phyloP scores from a whole-genome alignment of 1,140 invertebrate species.

The Drosophila sucinea region DNA sequence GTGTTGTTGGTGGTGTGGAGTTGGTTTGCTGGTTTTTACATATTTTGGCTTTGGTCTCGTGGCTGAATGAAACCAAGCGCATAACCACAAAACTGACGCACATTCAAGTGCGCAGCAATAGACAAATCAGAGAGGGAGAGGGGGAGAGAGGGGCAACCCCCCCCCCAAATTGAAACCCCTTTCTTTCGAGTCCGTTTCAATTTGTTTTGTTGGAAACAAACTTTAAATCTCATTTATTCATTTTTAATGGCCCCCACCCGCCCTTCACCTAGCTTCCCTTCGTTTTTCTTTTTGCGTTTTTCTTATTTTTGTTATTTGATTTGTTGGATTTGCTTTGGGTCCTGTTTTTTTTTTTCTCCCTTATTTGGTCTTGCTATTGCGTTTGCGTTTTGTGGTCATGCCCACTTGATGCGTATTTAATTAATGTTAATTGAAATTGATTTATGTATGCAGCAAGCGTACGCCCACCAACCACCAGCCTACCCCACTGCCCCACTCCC shows the following conservation, averaged over 20 bases:
- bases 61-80: slow-evolving; percentile 69
- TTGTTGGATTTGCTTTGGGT: not conserved
- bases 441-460: slow-evolving; percentile 77
- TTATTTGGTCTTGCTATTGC: slow-evolving; percentile 3
- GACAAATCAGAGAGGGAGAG: not conserved
- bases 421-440: slow-evolving; percentile 82
- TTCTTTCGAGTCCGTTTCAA: slow-evolving; percentile 35
- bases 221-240: slow-evolving; percentile 56
- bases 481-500: too few species aligned
- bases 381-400: slow-evolving; percentile 66
- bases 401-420: slow-evolving; percentile 81
- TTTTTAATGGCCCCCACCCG: slow-evolving; percentile 11
- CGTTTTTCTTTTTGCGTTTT: slow-evolving; percentile 23
- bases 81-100: slow-evolving; percentile 68
- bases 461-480: slow-evolving; percentile 22
- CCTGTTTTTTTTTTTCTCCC: not conserved
- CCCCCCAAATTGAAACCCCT: not conserved
- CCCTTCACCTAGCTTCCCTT: not conserved
- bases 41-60: slow-evolving; percentile 63
- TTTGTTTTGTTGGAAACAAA: slow-evolving; percentile 40
- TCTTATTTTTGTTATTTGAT: slow-evolving; percentile 1
- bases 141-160: not conserved
- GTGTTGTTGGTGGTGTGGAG: too few species aligned
- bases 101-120: slow-evolving; percentile 10
- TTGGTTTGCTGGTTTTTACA: slow-evolving; percentile 21